Base-by-base conservation (phyloP, 2,888 invertebrate species). In the Carpatolechia fugitivella region DNA sequence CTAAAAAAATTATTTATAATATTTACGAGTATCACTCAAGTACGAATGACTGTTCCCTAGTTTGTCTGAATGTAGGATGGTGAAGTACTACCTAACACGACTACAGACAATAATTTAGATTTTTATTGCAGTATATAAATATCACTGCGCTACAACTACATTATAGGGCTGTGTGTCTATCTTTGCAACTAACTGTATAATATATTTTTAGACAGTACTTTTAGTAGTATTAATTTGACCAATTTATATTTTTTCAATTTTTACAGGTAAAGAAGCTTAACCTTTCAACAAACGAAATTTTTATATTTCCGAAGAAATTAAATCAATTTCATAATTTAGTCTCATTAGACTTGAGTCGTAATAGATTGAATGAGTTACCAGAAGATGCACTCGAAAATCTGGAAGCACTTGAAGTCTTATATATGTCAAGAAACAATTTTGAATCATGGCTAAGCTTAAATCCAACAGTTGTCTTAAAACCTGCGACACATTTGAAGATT, bases 211-310 rank as follows among this genome's bases (percentile, higher is more conserved):
- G 6, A 24, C n/a, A n/a, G n/a, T n/a, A n/a, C n/a, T n/a, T n/a
- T n/a, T n/a, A n/a, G n/a, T n/a, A n/a, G n/a, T n/a, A n/a, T n/a
- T n/a, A n/a, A n/a, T n/a, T n/a, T n/a, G n/a, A n/a, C n/a, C n/a
- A n/a, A 40, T 40, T 14, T 8, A 20, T 7, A 18, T 11, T 24
- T n/a, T 13, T 29, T 7, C 13, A 18, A 1, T 24, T 24, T 30
- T 88, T 88, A 64, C 85, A 94, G 94, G 92, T 94, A 29, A 91
- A 91, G 63, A 87, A 86, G 24, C 78, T 95, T 60, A 94, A 95
- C 69, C 74, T 95, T 54, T 94, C 95, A 3, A 84, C 87, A 63
- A 95, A 95, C 69, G 79, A 86, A 41, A 91, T 95, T 52, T 76
- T 74, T 1, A 75, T 74, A 2, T 91, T 95, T 65, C 93, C 94